Base-by-base conservation (phyloP, 2,797 vertebrate species). In the Parambassis ranga region DNA sequence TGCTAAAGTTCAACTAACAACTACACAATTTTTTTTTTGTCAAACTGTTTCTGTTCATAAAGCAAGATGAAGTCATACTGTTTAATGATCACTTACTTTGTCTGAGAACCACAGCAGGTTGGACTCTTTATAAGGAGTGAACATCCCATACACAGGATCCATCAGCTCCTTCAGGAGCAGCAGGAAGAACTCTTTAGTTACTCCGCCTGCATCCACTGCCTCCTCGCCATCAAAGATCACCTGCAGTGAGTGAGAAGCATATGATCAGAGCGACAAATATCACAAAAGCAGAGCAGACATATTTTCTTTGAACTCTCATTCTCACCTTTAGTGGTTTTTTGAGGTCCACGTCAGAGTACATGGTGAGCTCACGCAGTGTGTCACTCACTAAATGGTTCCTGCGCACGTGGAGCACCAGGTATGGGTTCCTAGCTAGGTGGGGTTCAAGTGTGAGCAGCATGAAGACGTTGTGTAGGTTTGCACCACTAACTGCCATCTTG, bases 101-200 rank as follows among this genome's bases (percentile, higher is more conserved):
- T 98, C 96, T 55, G 96, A 98, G 90, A 99, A 99, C 97, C 97
- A 99, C 48, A 99, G 89, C 39, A 98, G 91, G 86, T 96, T 95
- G 52, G 96, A 98, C 42, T 98, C 96, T 11, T 93, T 88, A 66
- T 96, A 95, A 67, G 93, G 93, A n/a, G 95, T 96, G 87, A 99
- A 99, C 96, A 98, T 98, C 75, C 96, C 96, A 9, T 98, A 98
- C 41, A 97, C 94, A 1, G 97, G 96, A 88, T 98, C 96, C 90
- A 98, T 87, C 52, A 99, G 91, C 72, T 98, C 97, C 88, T 97
- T 98, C 7, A 99, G 80, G 42, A 98, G 87, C 71, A 99, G 87
- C 31, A 99, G 92, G 88, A 99, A 98, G 87, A 99, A 99, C 82
- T 99, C 97, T 79, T 98, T 98, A 18, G 96, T 98, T 9, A 98